phyloP scores from a whole-genome alignment of 2,113 vertebrate genomes.

The Phrynosoma blainvillii region DNA sequence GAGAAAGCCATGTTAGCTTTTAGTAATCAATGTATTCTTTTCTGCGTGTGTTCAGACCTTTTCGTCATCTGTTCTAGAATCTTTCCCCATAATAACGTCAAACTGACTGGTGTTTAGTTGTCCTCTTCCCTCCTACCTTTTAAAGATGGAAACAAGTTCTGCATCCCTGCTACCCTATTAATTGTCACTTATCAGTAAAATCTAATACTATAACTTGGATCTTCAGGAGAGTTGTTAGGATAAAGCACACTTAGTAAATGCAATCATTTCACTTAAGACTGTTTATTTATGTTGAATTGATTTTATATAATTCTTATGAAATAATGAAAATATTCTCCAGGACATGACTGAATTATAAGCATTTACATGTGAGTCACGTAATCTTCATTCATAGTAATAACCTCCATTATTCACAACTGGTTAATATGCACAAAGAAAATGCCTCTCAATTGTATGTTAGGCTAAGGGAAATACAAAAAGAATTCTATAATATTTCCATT shows the following conservation, averaged over 20 bases:
- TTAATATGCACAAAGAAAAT: slow-evolving; percentile 28
- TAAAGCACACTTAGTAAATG: slow-evolving; percentile 35
- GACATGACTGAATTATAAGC: slow-evolving; percentile 32
- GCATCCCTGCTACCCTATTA: background rate
- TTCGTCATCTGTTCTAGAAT: too few relatives aligned
- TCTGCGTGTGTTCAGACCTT: too few relatives aligned
- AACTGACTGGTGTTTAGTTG: too few relatives aligned
- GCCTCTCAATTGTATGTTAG: background rate
- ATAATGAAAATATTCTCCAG: slow-evolving; percentile 67
- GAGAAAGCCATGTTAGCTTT: too few relatives aligned
- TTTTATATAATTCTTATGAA: slow-evolving; percentile 67
- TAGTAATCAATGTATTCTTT: too few relatives aligned
- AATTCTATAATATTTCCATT: background rate
- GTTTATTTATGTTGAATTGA: slow-evolving; percentile 63
- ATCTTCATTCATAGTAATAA: slow-evolving; percentile 53
- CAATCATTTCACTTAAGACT: slow-evolving; percentile 46
- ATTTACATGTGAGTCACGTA: slow-evolving; percentile 44
- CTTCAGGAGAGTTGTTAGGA: background rate
- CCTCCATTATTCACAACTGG: slow-evolving; percentile 43
- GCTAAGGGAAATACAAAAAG: background rate
- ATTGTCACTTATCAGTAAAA: background rate
- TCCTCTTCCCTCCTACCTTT: too few relatives aligned
- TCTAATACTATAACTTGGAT: background rate
- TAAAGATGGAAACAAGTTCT: too few relatives aligned
- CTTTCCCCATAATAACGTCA: too few relatives aligned